Evolutionary conservation across 2,888 invertebrate genomes (phyloP), one percentile per base, ranked within the genome.

Genomic region (Tinea trinotella): DNA sequence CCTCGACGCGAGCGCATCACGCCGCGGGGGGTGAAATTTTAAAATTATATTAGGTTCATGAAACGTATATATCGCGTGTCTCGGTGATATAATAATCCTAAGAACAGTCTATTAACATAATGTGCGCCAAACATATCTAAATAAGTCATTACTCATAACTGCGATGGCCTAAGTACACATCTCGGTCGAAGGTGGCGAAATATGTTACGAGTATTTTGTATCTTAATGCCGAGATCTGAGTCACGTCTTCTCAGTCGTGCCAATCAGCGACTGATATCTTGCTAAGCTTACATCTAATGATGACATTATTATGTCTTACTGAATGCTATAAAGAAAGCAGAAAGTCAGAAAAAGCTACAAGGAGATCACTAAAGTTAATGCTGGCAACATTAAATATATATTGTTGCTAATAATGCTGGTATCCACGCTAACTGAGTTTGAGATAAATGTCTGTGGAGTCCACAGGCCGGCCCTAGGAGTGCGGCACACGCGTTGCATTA

Each of bases 21-120:
- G 60, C 82, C 65, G 73, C 83, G 75, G 84, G 84, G 79, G 83
- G 75, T 70, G 68, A 73, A 71, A 73, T 74, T 72, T 54, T 53
- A 54, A 49, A 48, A 22, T 22, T 35, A 52, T 56, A 56, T 55
- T 40, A 15, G 12, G 18, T 52, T 74, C 74, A 73, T 70, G 58
- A 65, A 70, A 71, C 67, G 57, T 57, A 68, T n/a, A n/a, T 74
- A 79, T 81, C 78, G 76, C 79, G 78, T 81, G 82, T 67, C 74
- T 65, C 70, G 66, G 67, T 72, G 72, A 68, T 74, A 75, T 81
- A 74, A 76, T 69, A 64, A 62, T 59, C 56, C 53, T 54, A 57
- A 54, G 59, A 56, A 62, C 61, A 57, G 58, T 62, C 62, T 70
- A 76, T 76, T 75, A 75, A 67, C 74, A 74, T 76, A 75, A 72